Percentiles rank a stretch among this genome's conserved stretches.
Conservation (phyloP, 1,140 invertebrate genomes). For the Druon quercuslanigerum region DNA sequence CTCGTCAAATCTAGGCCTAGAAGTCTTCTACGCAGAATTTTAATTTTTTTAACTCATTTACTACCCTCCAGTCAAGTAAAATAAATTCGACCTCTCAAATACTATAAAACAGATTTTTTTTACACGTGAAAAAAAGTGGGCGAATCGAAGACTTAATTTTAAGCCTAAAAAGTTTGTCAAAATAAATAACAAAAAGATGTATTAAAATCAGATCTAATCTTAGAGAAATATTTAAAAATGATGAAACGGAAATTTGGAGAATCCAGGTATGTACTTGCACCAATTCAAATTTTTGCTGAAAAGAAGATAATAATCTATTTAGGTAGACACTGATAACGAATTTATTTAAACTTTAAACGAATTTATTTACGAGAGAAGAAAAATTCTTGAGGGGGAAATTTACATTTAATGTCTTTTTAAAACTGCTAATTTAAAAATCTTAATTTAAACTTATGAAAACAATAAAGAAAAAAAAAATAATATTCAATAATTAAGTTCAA, state of each 20-base stretch:
- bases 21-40: conserved; percentile 18
- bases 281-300: neutral
- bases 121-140: neutral
- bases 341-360: too few species aligned
- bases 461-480: too few species aligned
- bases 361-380: too few species aligned
- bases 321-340: too few species aligned
- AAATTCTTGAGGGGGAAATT: too few species aligned
- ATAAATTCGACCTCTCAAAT: neutral
- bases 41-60: neutral
- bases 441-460: too few species aligned
- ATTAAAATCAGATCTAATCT: neutral
- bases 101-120: neutral
- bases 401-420: too few species aligned
- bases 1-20: conserved; percentile 40
- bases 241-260: neutral
- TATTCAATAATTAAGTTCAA: too few species aligned
- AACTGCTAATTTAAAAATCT: too few species aligned
- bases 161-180: neutral
- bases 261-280: neutral
- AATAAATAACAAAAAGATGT: neutral
- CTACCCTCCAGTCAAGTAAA: neutral
- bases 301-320: neutral
- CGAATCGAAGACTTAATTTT: neutral
- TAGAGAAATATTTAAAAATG: neutral